phyloP scores from a whole-genome alignment of 1,140 invertebrate species.

The Coelopa frigida region DNA sequence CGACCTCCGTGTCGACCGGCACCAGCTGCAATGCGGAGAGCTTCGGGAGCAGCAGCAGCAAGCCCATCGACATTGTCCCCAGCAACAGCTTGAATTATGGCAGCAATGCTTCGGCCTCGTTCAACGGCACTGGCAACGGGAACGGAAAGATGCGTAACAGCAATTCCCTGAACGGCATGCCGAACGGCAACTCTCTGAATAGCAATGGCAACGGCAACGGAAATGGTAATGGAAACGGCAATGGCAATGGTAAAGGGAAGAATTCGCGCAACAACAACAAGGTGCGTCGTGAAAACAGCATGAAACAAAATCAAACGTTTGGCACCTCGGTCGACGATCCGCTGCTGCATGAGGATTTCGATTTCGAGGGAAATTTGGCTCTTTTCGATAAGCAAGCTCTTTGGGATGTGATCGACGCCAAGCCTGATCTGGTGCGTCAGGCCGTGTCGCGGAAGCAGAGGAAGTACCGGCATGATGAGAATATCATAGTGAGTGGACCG shows the following conservation, averaged over 20 bases:
- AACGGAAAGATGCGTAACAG: constrained; percentile 16
- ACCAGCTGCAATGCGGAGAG: constrained; percentile 9
- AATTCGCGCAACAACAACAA: constrained; percentile 27
- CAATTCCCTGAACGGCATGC: not conserved
- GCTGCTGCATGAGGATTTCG: constrained; percentile 67
- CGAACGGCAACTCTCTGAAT: not conserved
- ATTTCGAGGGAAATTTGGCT: constrained; percentile 89
- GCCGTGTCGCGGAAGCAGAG: constrained; percentile 20
- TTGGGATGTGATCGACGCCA: constrained; percentile 62
- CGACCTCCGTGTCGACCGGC: not conserved
- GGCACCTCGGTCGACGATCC: constrained; percentile 48
- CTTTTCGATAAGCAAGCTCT: constrained; percentile 80
- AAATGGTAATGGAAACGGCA: constrained; percentile 4
- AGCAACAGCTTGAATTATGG: not conserved
- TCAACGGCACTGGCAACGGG: constrained; percentile 10
- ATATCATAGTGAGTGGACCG: constrained; percentile 63
- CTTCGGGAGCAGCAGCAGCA: constrained; percentile 15
- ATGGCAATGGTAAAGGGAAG: constrained; percentile 16
- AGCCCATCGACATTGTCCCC: constrained; percentile 28
- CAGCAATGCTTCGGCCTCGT: not conserved
- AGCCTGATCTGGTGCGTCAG: constrained; percentile 54
- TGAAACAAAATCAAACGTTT: constrained; percentile 44
- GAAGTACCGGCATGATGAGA: constrained; percentile 71
- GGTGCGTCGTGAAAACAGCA: constrained; percentile 26
- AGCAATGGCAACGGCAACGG: constrained; percentile 2